phyloP scores from a whole-genome alignment of 2,113 vertebrate genomes.

The Stegastes partitus region DNA sequence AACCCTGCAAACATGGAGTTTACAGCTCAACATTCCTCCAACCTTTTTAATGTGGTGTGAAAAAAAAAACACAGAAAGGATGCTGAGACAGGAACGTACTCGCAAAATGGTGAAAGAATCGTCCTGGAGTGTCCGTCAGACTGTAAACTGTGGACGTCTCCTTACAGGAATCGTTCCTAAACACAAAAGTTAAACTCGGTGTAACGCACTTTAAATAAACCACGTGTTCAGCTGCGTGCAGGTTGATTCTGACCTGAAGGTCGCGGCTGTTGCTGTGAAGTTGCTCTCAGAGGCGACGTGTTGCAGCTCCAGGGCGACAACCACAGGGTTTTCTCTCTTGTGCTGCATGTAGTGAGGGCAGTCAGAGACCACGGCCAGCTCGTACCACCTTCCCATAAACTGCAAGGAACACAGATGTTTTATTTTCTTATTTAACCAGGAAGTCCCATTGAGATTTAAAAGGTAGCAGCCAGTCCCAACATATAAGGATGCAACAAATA shows the following conservation, averaged over 20 bases:
- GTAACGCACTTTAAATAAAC: background rate
- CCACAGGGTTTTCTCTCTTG: conserved; percentile 78
- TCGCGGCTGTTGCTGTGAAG: conserved; percentile 58
- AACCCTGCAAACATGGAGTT: conserved; percentile 79
- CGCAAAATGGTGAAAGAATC: conserved; percentile 72
- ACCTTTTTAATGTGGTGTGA: background rate
- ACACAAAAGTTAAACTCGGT: conserved; percentile 7
- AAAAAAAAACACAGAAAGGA: background rate
- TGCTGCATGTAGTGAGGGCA: conserved; percentile 86
- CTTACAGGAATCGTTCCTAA: conserved; percentile 68
- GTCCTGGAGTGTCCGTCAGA: conserved; percentile 76
- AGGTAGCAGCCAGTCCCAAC: too few species aligned
- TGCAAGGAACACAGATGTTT: conserved; percentile 46
- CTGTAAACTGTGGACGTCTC: conserved; percentile 60
- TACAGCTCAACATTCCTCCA: background rate
- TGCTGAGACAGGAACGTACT: conserved; percentile 71
- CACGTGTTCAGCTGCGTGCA: background rate
- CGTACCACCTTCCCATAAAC: conserved; percentile 91
- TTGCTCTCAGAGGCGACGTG: conserved; percentile 28
- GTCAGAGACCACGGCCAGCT: conserved; percentile 85
- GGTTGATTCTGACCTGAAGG: conserved; percentile 49
- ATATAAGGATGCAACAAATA: too few species aligned
- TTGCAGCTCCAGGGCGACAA: conserved; percentile 85
- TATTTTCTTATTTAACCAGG: too few species aligned
- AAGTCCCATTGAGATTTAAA: too few species aligned